A percentile compares a stretch with the other conserved stretches of the same genome.
Evolutionary conservation across 1,140 invertebrate species (phyloP).

Genomic region (Marisa cornuarietis): DNA sequence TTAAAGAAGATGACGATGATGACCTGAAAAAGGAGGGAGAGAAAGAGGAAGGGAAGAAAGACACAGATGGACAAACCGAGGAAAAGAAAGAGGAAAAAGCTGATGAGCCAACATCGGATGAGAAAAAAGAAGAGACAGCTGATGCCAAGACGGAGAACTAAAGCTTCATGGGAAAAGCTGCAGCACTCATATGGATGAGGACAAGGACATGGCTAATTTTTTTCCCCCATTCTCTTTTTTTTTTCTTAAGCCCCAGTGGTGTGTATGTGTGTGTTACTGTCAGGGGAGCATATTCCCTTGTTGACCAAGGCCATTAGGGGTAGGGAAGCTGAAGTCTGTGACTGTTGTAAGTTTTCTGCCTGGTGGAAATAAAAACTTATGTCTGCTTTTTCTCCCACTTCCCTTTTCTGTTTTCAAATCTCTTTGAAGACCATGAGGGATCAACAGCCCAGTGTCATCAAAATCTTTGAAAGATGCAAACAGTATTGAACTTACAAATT

Average conservation of each 20-base stretch:
- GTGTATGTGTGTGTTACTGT: neutral
- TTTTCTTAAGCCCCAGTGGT: neutral
- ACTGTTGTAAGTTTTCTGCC: no score
- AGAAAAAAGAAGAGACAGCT: slow-evolving; percentile 19
- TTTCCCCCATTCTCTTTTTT: neutral
- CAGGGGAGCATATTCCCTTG: no score
- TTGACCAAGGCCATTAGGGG: no score
- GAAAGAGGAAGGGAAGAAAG: slow-evolving; percentile 30
- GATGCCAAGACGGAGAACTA: slow-evolving; percentile 9
- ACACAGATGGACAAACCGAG: slow-evolving; percentile 27
- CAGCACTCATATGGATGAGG: neutral
- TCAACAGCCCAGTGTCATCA: no score
- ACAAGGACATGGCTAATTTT: neutral
- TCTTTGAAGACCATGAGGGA: no score
- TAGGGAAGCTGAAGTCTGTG: no score
- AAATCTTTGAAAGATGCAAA: no score
- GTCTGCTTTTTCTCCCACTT: no score
- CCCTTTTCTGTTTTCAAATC: no score
- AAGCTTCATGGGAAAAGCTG: neutral
- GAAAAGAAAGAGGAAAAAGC: slow-evolving; percentile 21
- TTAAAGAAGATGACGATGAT: slow-evolving; percentile 12
- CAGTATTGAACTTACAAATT: no score
- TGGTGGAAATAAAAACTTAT: no score
- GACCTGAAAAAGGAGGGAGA: slow-evolving; percentile 21
- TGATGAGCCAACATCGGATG: slow-evolving; percentile 16